Base-by-base conservation (phyloP, 2,113 vertebrate genomes). In the Balaenoptera acutorostrata region DNA sequence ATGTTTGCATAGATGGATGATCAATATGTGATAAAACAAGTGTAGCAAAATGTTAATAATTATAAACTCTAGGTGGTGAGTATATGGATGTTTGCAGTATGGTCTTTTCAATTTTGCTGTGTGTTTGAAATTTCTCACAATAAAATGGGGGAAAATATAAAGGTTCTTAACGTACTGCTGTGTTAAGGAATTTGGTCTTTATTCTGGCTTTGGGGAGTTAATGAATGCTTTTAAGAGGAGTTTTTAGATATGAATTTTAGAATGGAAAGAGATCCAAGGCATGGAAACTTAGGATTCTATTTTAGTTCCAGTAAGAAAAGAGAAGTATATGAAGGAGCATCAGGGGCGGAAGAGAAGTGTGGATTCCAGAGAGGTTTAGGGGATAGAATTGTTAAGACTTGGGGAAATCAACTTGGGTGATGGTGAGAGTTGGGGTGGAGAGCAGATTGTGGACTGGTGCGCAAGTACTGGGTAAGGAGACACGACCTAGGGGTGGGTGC, bases 121-220 rank as follows among this genome's bases (percentile, higher is more conserved):
- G n/a, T 97, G 33, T 90, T 82, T 90, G 71, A 83, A 92, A 63
- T 88, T 90, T 61, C 91, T 92, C n/a, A 59, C 88, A 68, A 66
- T 72, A 52, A 84, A 85, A 87, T 96, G 72, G 55, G n/a, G 8
- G 25, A 36, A 92, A 75, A 59, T 85, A 72, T 6, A 66, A 88
- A 96, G 9, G 3, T 89, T 96, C 75, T 84, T 84, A 52, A 31
- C 2, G 4, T 69, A n/a, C 25, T 90, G 6, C 55, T 93, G 29
- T 25, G 6, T 90, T 92, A 71, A 90, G 69, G 71, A 88, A 90
- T 97, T 96, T 95, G 46, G 63, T 49, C 27, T 94, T 96, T 57
- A 49, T 52, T 77, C 49, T 94, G 69, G 33, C 27, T 46, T 95
- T 39, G 23, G 36, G 41, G 41, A 39, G 94, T 52, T 89, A 93